Evolutionary conservation across 2,888 invertebrate genomes (phyloP).

Genomic region (Esperia sulphurella): DNA sequence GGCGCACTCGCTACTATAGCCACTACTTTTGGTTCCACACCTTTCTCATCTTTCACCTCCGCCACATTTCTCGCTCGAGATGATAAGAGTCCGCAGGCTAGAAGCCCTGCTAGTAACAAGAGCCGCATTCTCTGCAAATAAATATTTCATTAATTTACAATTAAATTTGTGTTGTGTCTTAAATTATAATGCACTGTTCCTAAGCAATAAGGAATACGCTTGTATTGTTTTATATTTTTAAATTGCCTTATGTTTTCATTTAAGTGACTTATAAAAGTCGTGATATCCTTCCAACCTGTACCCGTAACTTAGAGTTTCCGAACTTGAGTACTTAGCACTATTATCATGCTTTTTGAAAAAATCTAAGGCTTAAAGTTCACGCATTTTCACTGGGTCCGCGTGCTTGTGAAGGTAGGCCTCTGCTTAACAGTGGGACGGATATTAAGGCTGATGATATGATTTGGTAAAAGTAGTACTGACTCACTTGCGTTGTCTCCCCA

Average conservation of each 20-base stretch:
- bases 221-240: neutral
- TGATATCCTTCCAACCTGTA: no score
- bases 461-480: slow-evolving; percentile 20
- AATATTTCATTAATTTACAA: slow-evolving; percentile 4
- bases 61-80: slow-evolving; percentile 51
- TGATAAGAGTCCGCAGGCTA: slow-evolving; percentile 44
- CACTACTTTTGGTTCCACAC: slow-evolving; percentile 24
- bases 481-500: slow-evolving; percentile 33
- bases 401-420: no score
- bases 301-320: no score
- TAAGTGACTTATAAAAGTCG: no score
- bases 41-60: slow-evolving; percentile 39
- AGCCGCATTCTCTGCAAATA: slow-evolving; percentile 52
- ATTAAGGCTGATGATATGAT: slow-evolving; percentile 6
- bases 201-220: no score
- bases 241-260: neutral
- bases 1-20: neutral
- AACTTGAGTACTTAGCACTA: no score
- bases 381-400: no score
- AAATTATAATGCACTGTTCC: neutral
- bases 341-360: no score
- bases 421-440: no score
- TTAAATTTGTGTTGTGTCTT: neutral
- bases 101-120: slow-evolving; percentile 43
- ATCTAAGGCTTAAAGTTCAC: no score